Conservation (phyloP, 2,797 vertebrate species). For the Enteromius unitaeniatus region DNA sequence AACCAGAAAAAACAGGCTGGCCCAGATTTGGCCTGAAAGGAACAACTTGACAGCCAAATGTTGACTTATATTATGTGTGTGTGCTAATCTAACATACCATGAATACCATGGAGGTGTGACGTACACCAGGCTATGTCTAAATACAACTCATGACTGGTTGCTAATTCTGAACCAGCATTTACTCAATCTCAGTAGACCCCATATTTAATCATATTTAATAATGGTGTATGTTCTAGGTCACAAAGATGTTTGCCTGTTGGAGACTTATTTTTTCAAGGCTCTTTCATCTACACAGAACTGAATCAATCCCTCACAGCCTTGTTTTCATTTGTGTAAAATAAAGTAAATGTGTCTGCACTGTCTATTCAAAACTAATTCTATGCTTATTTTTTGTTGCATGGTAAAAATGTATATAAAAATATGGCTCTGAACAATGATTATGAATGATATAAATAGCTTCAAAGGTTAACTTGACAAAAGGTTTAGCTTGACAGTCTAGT, state of each 20-base stretch:
- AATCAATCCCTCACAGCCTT: not conserved
- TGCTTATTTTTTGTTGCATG: not conserved
- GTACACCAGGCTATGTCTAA: not conserved
- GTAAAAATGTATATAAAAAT: not conserved
- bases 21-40: constrained; percentile 24
- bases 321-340: not conserved
- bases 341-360: not conserved
- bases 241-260: not conserved
- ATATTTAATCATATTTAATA: not conserved
- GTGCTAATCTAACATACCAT: constrained; percentile 14
- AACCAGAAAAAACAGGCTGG: constrained; percentile 27
- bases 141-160: constrained; percentile 3
- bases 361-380: not conserved
- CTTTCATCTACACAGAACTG: not conserved
- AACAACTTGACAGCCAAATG: not conserved
- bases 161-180: not conserved
- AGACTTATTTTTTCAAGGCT: not conserved
- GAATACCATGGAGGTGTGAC: constrained; percentile 28
- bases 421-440: not conserved
- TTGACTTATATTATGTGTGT: constrained; percentile 3
- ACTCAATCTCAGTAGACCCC: not conserved
- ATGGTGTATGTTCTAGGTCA: not conserved
- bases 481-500: not conserved
- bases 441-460: not conserved
- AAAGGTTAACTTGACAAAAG: not conserved